phyloP scores from a whole-genome alignment of 2,797 vertebrate species.

The Carapus acus region DNA sequence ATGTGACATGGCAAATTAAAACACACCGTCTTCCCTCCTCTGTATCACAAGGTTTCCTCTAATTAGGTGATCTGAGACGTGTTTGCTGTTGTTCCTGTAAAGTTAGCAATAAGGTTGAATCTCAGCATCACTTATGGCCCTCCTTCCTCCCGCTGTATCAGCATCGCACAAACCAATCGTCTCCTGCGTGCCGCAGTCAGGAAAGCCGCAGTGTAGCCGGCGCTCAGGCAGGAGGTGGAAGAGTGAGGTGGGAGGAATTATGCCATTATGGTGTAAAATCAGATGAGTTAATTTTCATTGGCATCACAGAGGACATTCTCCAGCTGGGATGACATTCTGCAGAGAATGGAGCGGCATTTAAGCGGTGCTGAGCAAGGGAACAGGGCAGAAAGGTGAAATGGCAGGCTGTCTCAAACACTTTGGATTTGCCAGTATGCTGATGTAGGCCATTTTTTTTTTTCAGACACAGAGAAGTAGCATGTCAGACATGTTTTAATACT shows the following conservation, averaged over 20 bases:
- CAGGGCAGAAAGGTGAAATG: slow-evolving; percentile 29
- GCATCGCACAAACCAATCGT: slow-evolving; percentile 4
- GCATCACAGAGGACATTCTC: slow-evolving; percentile 23
- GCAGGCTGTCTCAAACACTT: slow-evolving; percentile 23
- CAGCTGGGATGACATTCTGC: slow-evolving; percentile 44
- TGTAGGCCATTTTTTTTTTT: not conserved
- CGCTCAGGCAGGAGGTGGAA: slow-evolving; percentile 16
- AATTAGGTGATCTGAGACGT: slow-evolving; percentile 2
- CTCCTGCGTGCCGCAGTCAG: too few species aligned
- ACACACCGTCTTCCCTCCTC: too few species aligned
- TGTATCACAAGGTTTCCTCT: slow-evolving; percentile 1
- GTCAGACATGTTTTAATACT: not conserved
- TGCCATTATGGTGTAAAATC: slow-evolving; percentile 14
- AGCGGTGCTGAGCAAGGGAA: slow-evolving; percentile 13
- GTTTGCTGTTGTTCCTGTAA: slow-evolving; percentile 5
- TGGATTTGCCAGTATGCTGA: not conserved
- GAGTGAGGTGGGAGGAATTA: slow-evolving; percentile 12
- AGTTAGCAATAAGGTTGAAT: slow-evolving; percentile 10
- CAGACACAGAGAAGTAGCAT: not conserved
- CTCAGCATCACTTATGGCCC: slow-evolving; percentile 11
- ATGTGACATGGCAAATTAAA: slow-evolving; percentile 9
- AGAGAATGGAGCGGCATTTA: slow-evolving; percentile 38
- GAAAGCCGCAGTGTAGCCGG: slow-evolving; percentile 12
- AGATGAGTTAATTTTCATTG: slow-evolving; percentile 33
- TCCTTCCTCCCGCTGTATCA: slow-evolving; percentile 28